Evolutionary conservation across 2,888 invertebrate genomes (phyloP).

Genomic region (Philopedon plagiatum): DNA sequence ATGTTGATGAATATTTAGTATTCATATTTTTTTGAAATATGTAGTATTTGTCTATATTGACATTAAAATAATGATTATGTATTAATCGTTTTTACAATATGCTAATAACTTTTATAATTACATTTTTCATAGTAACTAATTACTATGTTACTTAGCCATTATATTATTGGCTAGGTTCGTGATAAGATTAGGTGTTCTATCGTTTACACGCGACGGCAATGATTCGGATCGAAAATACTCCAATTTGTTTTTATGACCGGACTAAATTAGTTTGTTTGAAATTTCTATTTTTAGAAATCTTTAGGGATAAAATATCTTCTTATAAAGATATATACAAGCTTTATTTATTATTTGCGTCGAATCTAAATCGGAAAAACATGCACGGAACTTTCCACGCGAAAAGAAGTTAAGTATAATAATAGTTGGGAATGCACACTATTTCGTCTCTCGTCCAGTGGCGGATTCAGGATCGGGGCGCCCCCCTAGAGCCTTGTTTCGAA

Average conservation of each 20-base stretch:
- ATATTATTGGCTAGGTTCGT: constrained; percentile 29
- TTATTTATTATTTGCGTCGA: too few species aligned
- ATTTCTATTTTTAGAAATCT: neutral
- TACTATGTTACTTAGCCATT: constrained; percentile 6
- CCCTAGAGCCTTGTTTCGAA: too few species aligned
- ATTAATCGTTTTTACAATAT: neutral
- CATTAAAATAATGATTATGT: too few species aligned
- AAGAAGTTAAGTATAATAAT: too few species aligned
- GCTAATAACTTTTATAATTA: neutral
- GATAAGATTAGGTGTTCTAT: constrained; percentile 14
- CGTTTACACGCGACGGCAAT: constrained; percentile 9
- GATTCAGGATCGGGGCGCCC: too few species aligned
- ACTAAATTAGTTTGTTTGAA: neutral
- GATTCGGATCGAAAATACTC: neutral
- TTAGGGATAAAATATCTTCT: neutral
- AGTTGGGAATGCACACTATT: too few species aligned
- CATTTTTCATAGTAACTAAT: constrained; percentile 1
- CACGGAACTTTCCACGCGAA: too few species aligned
- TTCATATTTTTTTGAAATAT: too few species aligned
- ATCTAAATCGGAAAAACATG: too few species aligned
- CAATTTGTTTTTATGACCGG: constrained; percentile 1
- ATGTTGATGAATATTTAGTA: too few species aligned
- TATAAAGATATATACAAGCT: too few species aligned
- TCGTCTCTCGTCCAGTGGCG: too few species aligned
- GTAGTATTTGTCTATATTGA: neutral